Conservation (phyloP, 1,140 invertebrate species). For the Subanguina moxae region DNA sequence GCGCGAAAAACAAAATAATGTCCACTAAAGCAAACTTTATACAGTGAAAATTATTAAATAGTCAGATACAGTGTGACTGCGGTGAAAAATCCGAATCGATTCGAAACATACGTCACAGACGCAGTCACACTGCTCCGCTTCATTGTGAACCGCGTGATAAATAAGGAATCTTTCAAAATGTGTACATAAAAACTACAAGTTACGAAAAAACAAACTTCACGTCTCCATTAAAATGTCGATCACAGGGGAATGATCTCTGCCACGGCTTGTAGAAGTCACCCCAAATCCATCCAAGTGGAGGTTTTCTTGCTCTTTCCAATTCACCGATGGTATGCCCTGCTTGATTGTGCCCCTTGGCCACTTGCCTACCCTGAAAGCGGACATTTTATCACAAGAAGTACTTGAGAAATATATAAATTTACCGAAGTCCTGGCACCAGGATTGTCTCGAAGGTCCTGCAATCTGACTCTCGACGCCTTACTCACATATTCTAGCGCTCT, state of each 20-base stretch:
- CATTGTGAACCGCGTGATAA: not conserved
- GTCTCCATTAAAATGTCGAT: conserved; percentile 54
- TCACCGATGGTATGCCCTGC: conserved; percentile 53
- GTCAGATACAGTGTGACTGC: too few species aligned
- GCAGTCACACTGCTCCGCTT: not conserved
- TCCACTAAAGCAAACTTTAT: too few species aligned
- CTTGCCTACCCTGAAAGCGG: conserved; percentile 36
- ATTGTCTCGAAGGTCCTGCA: conserved; percentile 47
- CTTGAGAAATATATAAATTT: not conserved
- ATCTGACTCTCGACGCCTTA: conserved; percentile 36
- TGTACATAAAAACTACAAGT: not conserved
- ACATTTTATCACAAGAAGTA: not conserved
- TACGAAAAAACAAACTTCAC: conserved; percentile 47
- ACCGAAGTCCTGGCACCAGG: conserved; percentile 42
- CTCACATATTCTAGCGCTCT: conserved; percentile 44
- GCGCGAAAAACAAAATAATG: too few species aligned
- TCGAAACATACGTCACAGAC: not conserved
- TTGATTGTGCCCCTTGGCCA: conserved; percentile 41
- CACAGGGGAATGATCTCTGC: conserved; percentile 56
- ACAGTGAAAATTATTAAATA: too few species aligned
- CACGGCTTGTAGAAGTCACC: conserved; percentile 56
- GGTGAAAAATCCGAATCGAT: too few species aligned
- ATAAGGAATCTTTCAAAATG: not conserved
- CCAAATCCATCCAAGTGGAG: conserved; percentile 58
- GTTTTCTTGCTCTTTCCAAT: conserved; percentile 53